Base-by-base conservation (phyloP, 2,888 invertebrate species). In the Chymomyza caudatula region DNA sequence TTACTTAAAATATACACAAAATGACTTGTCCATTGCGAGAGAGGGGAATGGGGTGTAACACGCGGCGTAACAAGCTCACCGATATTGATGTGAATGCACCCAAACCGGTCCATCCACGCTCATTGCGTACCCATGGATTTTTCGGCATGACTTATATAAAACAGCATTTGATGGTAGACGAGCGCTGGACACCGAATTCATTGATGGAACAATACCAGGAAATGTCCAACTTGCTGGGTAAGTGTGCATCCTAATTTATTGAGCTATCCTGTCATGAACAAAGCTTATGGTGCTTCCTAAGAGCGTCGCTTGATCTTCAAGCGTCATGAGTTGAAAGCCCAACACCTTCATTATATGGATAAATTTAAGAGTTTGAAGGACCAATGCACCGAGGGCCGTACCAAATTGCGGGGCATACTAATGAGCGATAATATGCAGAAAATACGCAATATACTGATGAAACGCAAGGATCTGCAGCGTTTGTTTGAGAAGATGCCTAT, bases 401-500 rank as follows among this genome's bases (percentile, higher is more conserved):
- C 72, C 0, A 88, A 88, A 67, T 62, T 90, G 15, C 86, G 88
- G 53, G 86, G 78, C 25, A 81, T 87, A 2, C 71, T 89, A 0
- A 57, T 76, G 15, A 85, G 87, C 13, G 76, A 87, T 20, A 85
- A 85, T 51, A 85, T 83, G 1, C 78, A 84, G 44, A 76, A 76
- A 42, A 88, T 90, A 37, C 84, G 86, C 22, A 90, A 90, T 63
- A 77, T 78, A 22, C 71, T 90, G 2, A 86, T 87, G 19, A 87
- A 88, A 54, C 88, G 88, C 67, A 88, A 84, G 66, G 89, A 88
- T 23, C 85, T 90, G 85, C 88, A 89, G 66, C 78, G 89, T 2
- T 63, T 90, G 0, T 90, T 89, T 59, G 84, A 88, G 54, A 80
- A 82, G 20, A 89, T 90, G 89, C 89, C 90, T 23, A 78, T 88